Evolutionary conservation across 2,113 vertebrate genomes (phyloP), one percentile per base, ranked within the genome.

Genomic region (Cyprinus carpio): DNA sequence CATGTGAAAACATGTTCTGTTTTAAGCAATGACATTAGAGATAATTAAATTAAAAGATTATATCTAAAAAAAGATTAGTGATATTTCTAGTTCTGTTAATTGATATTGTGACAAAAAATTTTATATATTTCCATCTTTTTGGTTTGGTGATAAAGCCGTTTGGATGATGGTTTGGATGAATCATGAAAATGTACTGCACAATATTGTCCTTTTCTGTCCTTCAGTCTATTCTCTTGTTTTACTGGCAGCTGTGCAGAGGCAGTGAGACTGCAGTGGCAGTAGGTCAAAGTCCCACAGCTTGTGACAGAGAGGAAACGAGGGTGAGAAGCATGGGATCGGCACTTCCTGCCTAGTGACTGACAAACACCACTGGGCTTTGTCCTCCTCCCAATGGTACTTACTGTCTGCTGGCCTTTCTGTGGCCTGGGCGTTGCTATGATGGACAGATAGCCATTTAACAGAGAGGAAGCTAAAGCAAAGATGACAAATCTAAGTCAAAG

Each of bases 271-370:
- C 51, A 40, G 54, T 46, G 37, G 80, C 64, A 54, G 5, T 71
- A 37, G 80, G 43, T 82, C 27, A 54, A 71, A 79, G 75, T 79
- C 65, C 49, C 77, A 49, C 51, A 71, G 72, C 71, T 67, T 65
- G 46, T 79, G 58, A 84, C 71, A 77, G 64, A 88, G 76, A 88
- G 87, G 90, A 89, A 84, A 54, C 56, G 34, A 54, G 82, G 87
- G 88, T 75, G 88, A 87, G 81, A 84, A 87, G 62, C 51, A 34
- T 58, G 83, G 64, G 71, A 34, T 34, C 6, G 85, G 13, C 71
- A 64, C 86, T 87, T 89, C 87, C 88, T 89, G 87, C 74, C 80
- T 67, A 67, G 51, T 84, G 81, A 87, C 84, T 78, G 77, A 81
- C 58, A 49, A 46, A 72, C 76, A 56, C 40, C 80, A 72, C 27